These are phyloP conservation scores for Brachyptera putata DNA, from an alignment of 2,888 invertebrate genomes.

Conservation along the genomic window DNA sequence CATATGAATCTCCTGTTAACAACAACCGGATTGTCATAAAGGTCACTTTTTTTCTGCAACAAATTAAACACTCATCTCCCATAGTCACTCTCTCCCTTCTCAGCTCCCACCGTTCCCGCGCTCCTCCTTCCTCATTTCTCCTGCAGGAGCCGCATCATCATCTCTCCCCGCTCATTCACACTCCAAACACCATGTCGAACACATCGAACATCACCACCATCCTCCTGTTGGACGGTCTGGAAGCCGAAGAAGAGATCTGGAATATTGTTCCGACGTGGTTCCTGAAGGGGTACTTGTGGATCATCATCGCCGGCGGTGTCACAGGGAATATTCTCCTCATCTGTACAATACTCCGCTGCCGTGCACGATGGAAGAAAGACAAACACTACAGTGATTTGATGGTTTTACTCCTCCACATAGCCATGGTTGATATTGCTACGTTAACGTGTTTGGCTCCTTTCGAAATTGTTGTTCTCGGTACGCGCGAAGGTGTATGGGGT, in stretches of 20 bases:
- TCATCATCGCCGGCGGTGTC: conserved; percentile 10
- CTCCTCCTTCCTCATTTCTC: background rate
- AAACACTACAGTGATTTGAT: conserved; percentile 2
- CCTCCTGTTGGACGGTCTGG: conserved; percentile 2
- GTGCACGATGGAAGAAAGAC: conserved; percentile 4
- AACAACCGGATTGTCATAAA: too few species aligned
- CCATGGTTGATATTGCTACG: conserved; percentile 11
- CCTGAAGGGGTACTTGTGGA: conserved; percentile 7
- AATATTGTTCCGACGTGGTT: background rate
- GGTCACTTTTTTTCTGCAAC: too few species aligned
- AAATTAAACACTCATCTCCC: too few species aligned
- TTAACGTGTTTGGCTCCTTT: conserved; percentile 11
- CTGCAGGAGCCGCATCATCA: background rate
- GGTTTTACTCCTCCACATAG: conserved; percentile 14
- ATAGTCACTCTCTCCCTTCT: too few species aligned
- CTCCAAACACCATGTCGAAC: too few species aligned
- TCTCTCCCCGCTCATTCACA: too few species aligned
- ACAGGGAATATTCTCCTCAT: conserved; percentile 2
- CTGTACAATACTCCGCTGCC: background rate
- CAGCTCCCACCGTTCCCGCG: background rate
- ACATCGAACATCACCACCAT: background rate
- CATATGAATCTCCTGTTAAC: too few species aligned
- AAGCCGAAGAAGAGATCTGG: background rate
- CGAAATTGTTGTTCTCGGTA: conserved; percentile 4
- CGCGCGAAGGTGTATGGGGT: background rate